These are phyloP conservation scores for Mystacides longicornis DNA, from an alignment of 2,888 invertebrate genomes.

Conservation along the genomic window DNA sequence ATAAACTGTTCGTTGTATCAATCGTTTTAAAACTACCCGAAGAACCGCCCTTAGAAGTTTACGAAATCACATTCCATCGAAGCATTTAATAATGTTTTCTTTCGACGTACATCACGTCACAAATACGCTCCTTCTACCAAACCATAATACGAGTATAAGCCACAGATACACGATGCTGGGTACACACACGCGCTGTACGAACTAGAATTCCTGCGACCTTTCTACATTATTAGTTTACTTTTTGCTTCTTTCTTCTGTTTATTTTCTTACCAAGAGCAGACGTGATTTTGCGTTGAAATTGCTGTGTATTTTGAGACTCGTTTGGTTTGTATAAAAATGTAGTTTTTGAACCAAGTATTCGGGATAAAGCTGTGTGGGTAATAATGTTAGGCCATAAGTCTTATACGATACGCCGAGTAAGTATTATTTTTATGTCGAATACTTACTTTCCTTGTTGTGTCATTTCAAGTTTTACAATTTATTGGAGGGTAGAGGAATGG, in stretches of 20 bases:
- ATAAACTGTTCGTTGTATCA: too few species aligned
- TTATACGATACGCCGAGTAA: too few species aligned
- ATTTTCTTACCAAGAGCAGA: background rate
- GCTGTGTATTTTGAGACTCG: background rate
- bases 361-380: background rate
- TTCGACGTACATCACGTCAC: background rate
- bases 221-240: background rate
- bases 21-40: too few species aligned
- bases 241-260: background rate
- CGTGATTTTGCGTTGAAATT: conserved; percentile 1
- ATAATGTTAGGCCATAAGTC: too few species aligned
- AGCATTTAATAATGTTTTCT: background rate
- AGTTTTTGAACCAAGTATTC: background rate
- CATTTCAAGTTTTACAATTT: too few species aligned
- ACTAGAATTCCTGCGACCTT: background rate
- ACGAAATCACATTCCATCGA: too few species aligned
- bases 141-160: too few species aligned
- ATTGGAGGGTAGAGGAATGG: too few species aligned
- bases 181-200: background rate
- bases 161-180: too few species aligned
- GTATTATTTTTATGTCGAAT: too few species aligned
- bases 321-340: background rate
- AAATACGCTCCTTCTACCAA: background rate
- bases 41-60: too few species aligned
- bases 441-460: too few species aligned